phyloP scores from a whole-genome alignment of 2,113 vertebrate genomes.

The Cololabis saira region DNA sequence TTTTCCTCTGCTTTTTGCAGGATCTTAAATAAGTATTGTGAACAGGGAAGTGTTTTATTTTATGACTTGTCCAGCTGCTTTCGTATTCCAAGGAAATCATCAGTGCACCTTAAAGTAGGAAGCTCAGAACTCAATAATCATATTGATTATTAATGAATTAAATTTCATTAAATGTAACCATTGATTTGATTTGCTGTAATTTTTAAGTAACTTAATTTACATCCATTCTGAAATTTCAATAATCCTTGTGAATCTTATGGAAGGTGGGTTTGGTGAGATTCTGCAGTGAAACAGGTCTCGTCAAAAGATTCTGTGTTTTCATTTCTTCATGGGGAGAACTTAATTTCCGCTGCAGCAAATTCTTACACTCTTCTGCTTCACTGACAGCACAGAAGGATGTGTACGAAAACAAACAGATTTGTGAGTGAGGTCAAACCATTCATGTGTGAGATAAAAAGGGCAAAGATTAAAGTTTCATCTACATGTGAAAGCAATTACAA shows the following conservation, averaged over 20 bases:
- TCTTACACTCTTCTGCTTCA: constrained; percentile 1
- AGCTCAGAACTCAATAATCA: no score
- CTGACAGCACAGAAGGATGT: not conserved
- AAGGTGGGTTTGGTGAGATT: not conserved
- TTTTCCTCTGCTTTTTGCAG: no score
- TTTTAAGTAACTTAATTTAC: not conserved
- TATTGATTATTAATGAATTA: no score
- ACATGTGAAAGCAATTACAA: constrained; percentile 43
- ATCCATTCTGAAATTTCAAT: not conserved
- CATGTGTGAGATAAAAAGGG: constrained; percentile 44
- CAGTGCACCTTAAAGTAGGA: no score
- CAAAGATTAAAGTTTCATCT: constrained; percentile 64
- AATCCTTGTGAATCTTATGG: not conserved
- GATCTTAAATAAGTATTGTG: no score
- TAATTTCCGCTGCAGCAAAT: constrained; percentile 9
- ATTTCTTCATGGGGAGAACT: constrained; percentile 15
- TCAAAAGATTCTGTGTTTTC: constrained; percentile 5
- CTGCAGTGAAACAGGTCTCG: not conserved
- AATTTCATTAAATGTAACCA: no score
- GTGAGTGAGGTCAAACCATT: constrained; percentile 37
- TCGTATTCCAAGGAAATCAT: no score
- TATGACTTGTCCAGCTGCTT: no score
- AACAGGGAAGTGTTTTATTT: no score
- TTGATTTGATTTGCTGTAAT: not conserved
- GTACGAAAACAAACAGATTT: constrained; percentile 37